These are phyloP conservation scores for Nibea albiflora DNA, from an alignment of 2,113 vertebrate genomes.

Conservation along the genomic window DNA sequence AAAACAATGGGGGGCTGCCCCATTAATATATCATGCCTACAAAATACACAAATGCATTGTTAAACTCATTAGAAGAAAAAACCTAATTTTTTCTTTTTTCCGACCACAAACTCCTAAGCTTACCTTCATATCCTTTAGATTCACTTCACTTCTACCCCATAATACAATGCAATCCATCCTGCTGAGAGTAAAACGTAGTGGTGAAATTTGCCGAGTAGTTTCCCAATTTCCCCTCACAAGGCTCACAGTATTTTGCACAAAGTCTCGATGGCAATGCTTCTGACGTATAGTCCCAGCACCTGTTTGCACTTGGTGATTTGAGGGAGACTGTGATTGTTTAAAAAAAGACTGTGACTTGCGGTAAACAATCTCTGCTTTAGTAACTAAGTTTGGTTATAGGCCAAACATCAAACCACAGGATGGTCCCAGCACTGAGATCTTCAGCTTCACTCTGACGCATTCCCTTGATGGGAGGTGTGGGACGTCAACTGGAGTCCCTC, in stretches of 20 bases:
- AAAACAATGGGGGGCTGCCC: background rate
- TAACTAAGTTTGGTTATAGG: slow-evolving; percentile 42
- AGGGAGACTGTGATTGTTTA: background rate
- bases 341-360: background rate
- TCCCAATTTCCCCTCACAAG: background rate
- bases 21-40: background rate
- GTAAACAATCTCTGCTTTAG: slow-evolving; percentile 37
- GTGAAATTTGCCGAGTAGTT: no score
- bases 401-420: slow-evolving; percentile 48
- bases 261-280: background rate
- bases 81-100: background rate
- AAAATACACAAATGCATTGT: background rate
- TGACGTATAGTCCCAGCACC: background rate
- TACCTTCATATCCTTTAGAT: background rate
- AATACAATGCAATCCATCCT: background rate
- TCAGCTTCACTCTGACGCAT: slow-evolving; percentile 59
- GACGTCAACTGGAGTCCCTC: slow-evolving; percentile 48
- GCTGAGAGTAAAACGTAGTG: background rate
- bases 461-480: slow-evolving; percentile 63
- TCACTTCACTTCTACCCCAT: background rate
- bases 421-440: slow-evolving; percentile 49
- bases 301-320: slow-evolving; percentile 8
- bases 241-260: background rate
- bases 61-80: background rate
- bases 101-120: background rate